Base-by-base conservation (phyloP, 1,140 invertebrate species). In the Aphis gossypii region DNA sequence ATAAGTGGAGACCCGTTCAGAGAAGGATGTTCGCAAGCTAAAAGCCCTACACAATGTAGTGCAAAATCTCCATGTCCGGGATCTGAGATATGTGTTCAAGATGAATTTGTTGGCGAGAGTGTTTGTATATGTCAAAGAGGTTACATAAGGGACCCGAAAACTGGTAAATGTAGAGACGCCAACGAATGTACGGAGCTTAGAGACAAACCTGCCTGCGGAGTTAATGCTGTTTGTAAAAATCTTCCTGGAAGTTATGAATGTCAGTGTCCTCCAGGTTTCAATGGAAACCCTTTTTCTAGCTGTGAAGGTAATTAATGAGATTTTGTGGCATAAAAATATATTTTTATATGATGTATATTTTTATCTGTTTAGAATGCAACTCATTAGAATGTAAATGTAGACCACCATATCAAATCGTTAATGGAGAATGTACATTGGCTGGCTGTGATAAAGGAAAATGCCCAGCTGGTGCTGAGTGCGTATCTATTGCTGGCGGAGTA, bases 171-270 rank as follows among this genome's bases (percentile, higher is more conserved):
- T 95, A 96, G 97, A 95, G 98, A 99, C 95, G 96, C 98, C 38
- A 97, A 99, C 95, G 98, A 99, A 95, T 99, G 98, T 94, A 96
- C 97, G 2, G 97, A 97, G 94, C 95, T 96, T 0, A 95, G 96
- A 68, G 97, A 97, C 21, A 97, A 97, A 94, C 96, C 97, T 1
- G 96, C 97, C 7, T 99, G 98, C 95, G 98, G 98, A 1, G 95
- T 97, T 11, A 98, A 98, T 95, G 98, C 98, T 5, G 96, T 98
- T 84, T 99, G 98, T 95, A 98, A 98, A 95, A 99, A 99, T 95
- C 95, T 98, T 82, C 98, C 98, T 0, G 98, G 98, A n/a, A 98
- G 98, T 95, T 99, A 98, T 95, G 98, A 98, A 95, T 99, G 98
- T 94, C 97, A 98, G 94, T 99, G 98, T 95, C 97, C 98, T 1